Conservation (phyloP, 2,888 invertebrate species). For the Lasioglossum malachurum region DNA sequence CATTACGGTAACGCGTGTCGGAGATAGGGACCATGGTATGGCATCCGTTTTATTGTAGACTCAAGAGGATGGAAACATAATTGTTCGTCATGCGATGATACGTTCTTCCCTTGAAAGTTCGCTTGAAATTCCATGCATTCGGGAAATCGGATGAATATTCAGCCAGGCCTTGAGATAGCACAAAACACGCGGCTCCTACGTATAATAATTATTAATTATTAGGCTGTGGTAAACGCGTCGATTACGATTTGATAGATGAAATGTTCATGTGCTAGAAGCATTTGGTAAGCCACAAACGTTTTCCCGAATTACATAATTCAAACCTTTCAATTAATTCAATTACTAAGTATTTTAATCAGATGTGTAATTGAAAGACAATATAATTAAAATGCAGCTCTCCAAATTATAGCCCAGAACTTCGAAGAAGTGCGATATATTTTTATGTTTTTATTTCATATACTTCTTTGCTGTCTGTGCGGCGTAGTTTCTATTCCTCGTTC, state of each 20-base stretch:
- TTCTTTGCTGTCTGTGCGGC: too few relatives aligned
- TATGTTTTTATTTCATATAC: too few relatives aligned
- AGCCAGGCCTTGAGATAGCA: conserved; percentile 47
- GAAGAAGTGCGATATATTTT: too few relatives aligned
- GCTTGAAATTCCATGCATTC: conserved; percentile 69
- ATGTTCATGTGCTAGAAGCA: not conserved
- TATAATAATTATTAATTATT: conserved; percentile 22
- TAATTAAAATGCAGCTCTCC: too few relatives aligned
- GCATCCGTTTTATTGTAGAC: conserved; percentile 61
- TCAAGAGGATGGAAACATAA: conserved; percentile 67
- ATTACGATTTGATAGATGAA: not conserved
- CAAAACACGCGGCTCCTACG: conserved; percentile 23
- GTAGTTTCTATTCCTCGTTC: too few relatives aligned
- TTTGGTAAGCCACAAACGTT: not conserved
- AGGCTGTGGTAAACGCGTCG: not conserved
- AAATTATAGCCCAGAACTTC: too few relatives aligned
- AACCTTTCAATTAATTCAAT: too few relatives aligned
- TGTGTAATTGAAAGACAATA: too few relatives aligned
- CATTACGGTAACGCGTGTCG: conserved; percentile 36
- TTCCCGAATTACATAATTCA: too few relatives aligned
- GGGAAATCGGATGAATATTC: conserved; percentile 67
- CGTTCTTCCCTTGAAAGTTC: conserved; percentile 43
- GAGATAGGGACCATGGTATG: conserved; percentile 35
- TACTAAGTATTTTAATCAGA: too few relatives aligned
- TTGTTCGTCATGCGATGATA: conserved; percentile 65